Evolutionary conservation across 2,113 vertebrate genomes (phyloP).

Genomic region (Gasterosteus aculeatus): DNA sequence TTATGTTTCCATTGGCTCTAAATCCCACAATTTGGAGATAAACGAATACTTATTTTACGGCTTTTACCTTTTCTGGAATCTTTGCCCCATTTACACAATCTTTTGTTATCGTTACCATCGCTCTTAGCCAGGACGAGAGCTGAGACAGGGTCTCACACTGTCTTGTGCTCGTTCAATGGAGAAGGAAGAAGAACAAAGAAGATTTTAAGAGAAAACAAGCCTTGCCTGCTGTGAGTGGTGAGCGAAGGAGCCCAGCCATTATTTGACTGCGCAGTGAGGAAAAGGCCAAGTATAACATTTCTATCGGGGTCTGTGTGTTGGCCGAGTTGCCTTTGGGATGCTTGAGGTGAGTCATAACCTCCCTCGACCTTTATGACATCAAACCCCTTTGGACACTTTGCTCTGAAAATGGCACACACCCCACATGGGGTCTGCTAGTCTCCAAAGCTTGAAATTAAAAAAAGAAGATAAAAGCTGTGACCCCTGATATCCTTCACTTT

Average conservation of each 20-base stretch:
- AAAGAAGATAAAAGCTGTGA: neutral
- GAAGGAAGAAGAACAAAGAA: neutral
- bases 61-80: neutral
- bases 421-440: too few relatives aligned
- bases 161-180: neutral
- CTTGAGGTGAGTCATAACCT: constrained; percentile 18
- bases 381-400: neutral
- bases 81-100: neutral
- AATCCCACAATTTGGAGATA: constrained; percentile 14
- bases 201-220: constrained; percentile 10
- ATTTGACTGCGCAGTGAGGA: constrained; percentile 29
- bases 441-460: too few relatives aligned
- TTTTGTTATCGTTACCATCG: constrained; percentile 24
- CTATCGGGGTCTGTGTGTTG: constrained; percentile 5
- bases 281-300: constrained; percentile 37
- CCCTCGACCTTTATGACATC: neutral
- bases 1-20: constrained; percentile 46
- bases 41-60: constrained; percentile 23
- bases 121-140: neutral
- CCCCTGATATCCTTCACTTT: neutral
- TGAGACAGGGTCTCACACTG: neutral
- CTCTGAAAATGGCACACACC: too few relatives aligned
- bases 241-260: constrained; percentile 24
- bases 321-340: constrained; percentile 12
- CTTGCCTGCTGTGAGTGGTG: constrained; percentile 28